These are phyloP conservation scores for Eutrigla gurnardus DNA, from an alignment of 2,797 vertebrate species.

Conservation along the genomic window DNA sequence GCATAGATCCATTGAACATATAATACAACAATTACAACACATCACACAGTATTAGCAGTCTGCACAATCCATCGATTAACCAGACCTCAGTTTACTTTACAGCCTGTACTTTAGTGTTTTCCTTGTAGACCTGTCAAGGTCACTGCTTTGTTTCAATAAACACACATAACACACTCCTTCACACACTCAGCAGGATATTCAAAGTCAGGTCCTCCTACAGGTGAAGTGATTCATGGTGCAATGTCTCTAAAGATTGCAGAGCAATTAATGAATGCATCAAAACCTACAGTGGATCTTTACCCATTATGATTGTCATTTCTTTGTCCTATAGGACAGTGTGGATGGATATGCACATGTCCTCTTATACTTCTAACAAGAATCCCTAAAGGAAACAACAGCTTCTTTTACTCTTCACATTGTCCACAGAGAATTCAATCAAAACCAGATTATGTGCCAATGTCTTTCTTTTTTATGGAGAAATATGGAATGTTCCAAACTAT, in stretches of 20 bases:
- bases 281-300: background rate
- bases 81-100: background rate
- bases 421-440: slow-evolving; percentile 4
- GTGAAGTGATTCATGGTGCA: background rate
- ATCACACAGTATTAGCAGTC: background rate
- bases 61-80: background rate
- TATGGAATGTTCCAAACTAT: background rate
- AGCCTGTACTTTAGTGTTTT: no score
- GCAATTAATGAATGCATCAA: background rate
- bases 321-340: background rate
- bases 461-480: background rate
- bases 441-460: background rate
- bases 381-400: background rate
- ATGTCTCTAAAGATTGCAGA: background rate
- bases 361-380: background rate
- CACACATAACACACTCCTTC: background rate
- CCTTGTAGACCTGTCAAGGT: background rate
- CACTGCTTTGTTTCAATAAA: background rate
- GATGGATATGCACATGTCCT: no score
- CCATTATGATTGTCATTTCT: background rate
- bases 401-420: background rate
- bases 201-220: background rate
- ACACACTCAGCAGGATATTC: background rate
- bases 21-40: no score
- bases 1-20: background rate